Base-by-base conservation (phyloP, 2,888 invertebrate species). In the Phania funesta region DNA sequence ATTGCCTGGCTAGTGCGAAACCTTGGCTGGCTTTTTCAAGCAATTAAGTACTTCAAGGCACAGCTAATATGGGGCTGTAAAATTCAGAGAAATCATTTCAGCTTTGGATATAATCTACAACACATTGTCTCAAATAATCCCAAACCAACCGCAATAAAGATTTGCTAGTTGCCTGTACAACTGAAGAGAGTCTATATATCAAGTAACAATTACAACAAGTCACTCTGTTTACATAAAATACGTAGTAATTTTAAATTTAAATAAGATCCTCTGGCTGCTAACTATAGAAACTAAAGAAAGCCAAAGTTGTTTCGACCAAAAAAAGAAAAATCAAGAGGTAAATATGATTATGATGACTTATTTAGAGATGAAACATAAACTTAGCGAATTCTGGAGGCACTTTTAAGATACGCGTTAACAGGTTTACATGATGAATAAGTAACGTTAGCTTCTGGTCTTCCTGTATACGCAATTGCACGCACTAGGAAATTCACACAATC, bases 401-500 rank as follows among this genome's bases (percentile, higher is more conserved):
- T 41, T 54, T 46, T 52, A 13, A 29, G 26, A 35, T 62, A 22
- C 26, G 46, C 62, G 52, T 58, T 62, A 77, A 67, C 71, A 65
- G 64, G 60, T 74, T 80, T 60, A 71, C 75, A 80, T 71, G 52
- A 71, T 24, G 58, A 62, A n/a, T 60, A 60, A n/a, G 64, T 41
- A 58, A 54, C 35, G 50, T 60, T 35, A 76, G 82, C 84, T 84
- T 78, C 84, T 82, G 84, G 80, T 82, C 41, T 77, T 81, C 62
- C 60, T 60, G 50, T 50, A 46, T 65, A 80, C 77, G 84, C 71
- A 76, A 76, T 75, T 64, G 80, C 75, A 73, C 83, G 70, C 79
- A 80, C 83, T 67, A 73, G 58, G 60, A 58, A 71, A 73, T 29
- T 41, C 35, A 16, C 4, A 48, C 9, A 62, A 20, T 26, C 16